Percentiles rank a stretch among this genome's conserved stretches.
These are phyloP conservation scores for Nemotelus pantherinus DNA, from an alignment of 2,888 invertebrate genomes.

Conservation along the genomic window DNA sequence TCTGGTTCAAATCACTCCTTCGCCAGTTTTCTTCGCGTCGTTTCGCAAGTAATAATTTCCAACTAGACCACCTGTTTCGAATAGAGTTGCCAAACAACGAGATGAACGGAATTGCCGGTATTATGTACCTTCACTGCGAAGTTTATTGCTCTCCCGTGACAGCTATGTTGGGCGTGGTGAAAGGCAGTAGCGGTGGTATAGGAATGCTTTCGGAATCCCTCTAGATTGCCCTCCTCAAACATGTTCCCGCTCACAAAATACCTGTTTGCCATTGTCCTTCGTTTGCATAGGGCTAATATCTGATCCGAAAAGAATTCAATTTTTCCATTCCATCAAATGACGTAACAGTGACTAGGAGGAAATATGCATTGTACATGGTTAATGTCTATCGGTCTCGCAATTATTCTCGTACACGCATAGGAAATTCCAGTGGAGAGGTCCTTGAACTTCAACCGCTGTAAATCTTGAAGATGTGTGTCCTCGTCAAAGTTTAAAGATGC, in stretches of 20 bases:
- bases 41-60: background rate
- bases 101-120: background rate
- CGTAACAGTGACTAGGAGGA: background rate
- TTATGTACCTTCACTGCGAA: background rate
- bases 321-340: background rate
- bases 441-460: background rate
- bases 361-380: background rate
- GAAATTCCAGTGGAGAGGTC: background rate
- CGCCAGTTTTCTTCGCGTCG: too few species aligned
- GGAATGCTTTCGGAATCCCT: conserved; percentile 1
- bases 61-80: conserved; percentile 10
- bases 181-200: background rate
- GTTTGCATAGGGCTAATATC: background rate
- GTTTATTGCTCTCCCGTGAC: conserved; percentile 27
- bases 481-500: too few species aligned
- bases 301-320: background rate
- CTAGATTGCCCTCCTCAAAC: background rate
- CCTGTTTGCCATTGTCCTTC: background rate
- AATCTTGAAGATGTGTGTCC: background rate
- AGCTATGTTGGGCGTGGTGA: background rate
- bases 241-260: too few species aligned
- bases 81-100: background rate
- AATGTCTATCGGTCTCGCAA: background rate
- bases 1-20: background rate
- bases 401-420: background rate